These are phyloP conservation scores for Dendrocincla fuliginosa DNA, from an alignment of 2,797 vertebrate genomes.

Conservation along the genomic window DNA sequence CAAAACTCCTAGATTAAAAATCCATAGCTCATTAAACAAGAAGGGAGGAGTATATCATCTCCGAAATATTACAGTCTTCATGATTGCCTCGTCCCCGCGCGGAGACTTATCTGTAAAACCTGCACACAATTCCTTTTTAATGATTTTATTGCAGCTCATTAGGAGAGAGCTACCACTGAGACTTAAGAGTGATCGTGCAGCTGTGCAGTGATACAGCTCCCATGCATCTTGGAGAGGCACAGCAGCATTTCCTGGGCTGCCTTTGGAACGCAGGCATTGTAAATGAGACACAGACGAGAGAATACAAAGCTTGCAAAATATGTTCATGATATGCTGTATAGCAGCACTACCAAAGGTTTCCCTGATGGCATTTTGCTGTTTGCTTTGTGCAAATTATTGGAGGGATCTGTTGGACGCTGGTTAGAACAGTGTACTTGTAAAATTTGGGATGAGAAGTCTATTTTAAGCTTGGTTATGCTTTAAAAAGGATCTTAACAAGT, in stretches of 20 bases:
- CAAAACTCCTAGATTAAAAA: conserved; percentile 79
- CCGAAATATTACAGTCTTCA: conserved; percentile 74
- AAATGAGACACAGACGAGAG: background rate
- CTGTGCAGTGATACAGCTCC: conserved; percentile 38
- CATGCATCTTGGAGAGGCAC: conserved; percentile 4
- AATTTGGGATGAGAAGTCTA: background rate
- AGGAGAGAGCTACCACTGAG: conserved; percentile 73
- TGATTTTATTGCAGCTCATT: conserved; percentile 79
- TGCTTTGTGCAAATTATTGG: background rate
- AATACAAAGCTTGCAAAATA: background rate
- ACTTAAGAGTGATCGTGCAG: conserved; percentile 75
- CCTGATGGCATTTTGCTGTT: background rate
- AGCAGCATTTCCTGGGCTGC: background rate
- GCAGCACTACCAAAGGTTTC: background rate
- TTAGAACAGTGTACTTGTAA: background rate
- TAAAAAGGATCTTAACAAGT: background rate
- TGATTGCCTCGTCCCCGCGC: conserved; percentile 70
- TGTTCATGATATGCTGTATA: background rate
- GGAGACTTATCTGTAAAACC: conserved; percentile 72
- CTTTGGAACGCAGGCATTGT: background rate
- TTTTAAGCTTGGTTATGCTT: background rate
- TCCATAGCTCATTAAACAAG: conserved; percentile 81
- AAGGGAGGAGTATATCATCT: conserved; percentile 66
- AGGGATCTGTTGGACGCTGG: background rate
- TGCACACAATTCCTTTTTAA: conserved; percentile 78